Conservation (phyloP, 2,888 invertebrate genomes). For the Cactoblastis cactorum region DNA sequence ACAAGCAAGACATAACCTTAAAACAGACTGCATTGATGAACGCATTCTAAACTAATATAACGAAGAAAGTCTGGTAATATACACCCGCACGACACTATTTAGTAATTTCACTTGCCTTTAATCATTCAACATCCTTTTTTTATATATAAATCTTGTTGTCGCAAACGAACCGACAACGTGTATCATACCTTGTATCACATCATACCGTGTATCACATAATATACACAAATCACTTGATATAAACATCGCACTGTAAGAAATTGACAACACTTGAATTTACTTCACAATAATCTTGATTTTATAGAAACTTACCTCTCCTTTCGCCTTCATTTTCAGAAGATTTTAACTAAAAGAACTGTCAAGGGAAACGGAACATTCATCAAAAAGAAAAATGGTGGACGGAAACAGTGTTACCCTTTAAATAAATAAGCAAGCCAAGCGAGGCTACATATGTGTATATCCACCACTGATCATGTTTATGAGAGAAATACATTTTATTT, state of each 20-base stretch:
- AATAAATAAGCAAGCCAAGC: not conserved
- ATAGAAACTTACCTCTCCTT: conserved; percentile 85
- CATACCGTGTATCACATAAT: not conserved
- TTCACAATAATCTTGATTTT: conserved; percentile 21
- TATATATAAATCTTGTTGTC: not conserved
- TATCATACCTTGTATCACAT: conserved; percentile 30
- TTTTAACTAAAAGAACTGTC: conserved; percentile 72
- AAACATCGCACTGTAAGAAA: not conserved
- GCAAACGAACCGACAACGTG: conserved; percentile 58
- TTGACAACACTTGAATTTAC: not conserved
- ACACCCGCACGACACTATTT: not conserved
- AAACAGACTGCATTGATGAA: conserved; percentile 26
- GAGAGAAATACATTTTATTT: too few species aligned
- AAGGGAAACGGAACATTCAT: conserved; percentile 68
- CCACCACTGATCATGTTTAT: too few species aligned
- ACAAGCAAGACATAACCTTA: conserved; percentile 64
- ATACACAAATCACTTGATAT: not conserved
- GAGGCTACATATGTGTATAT: too few species aligned
- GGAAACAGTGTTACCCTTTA: not conserved
- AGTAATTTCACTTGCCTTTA: not conserved
- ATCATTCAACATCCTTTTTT: not conserved
- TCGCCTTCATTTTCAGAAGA: conserved; percentile 88
- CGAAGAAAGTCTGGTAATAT: not conserved
- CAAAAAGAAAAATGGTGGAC: conserved; percentile 43
- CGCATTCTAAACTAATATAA: not conserved